A percentile compares a stretch with the other conserved stretches of the same genome.
These are phyloP conservation scores for Coranthus polyacanthus DNA, from an alignment of 2,797 vertebrate genomes.

Conservation along the genomic window DNA sequence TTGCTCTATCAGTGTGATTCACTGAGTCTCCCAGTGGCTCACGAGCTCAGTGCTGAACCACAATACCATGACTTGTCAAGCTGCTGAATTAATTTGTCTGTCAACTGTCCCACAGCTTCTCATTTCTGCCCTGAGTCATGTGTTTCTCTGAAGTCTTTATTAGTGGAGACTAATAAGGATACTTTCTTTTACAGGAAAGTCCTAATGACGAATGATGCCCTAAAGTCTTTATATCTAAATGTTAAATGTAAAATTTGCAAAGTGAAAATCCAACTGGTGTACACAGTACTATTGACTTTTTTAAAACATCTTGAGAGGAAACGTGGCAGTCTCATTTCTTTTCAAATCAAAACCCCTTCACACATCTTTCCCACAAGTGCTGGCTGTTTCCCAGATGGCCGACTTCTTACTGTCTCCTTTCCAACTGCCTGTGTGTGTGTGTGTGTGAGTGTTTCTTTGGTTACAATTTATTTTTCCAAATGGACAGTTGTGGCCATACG, in stretches of 20 bases:
- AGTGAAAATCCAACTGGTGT: slow-evolving; percentile 34
- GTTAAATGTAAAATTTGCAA: slow-evolving; percentile 22
- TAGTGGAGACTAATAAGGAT: neutral
- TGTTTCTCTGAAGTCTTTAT: slow-evolving; percentile 51
- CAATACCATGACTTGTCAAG: slow-evolving; percentile 42
- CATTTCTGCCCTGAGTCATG: slow-evolving; percentile 35
- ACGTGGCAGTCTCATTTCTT: slow-evolving; percentile 26
- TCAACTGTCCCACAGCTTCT: slow-evolving; percentile 42
- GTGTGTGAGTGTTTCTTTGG: too few species aligned
- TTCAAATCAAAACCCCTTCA: slow-evolving; percentile 34
- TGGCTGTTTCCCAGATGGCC: slow-evolving; percentile 43
- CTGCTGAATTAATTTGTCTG: slow-evolving; percentile 56
- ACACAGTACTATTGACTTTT: slow-evolving; percentile 2
- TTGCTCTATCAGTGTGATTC: slow-evolving; percentile 12
- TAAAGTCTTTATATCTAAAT: slow-evolving; percentile 30
- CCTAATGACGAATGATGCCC: slow-evolving; percentile 41
- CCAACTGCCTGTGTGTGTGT: too few species aligned
- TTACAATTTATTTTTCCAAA: slow-evolving; percentile 14
- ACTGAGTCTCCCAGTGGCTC: slow-evolving; percentile 1
- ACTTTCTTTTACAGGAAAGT: slow-evolving; percentile 27
- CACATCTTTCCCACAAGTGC: too few species aligned
- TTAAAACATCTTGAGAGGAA: slow-evolving; percentile 35
- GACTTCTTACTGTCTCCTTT: slow-evolving; percentile 10
- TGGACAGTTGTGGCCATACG: slow-evolving; percentile 14
- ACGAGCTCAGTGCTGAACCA: slow-evolving; percentile 11